These are phyloP conservation scores for Danaus chrysippus DNA, from an alignment of 2,888 invertebrate genomes.

Conservation along the genomic window DNA sequence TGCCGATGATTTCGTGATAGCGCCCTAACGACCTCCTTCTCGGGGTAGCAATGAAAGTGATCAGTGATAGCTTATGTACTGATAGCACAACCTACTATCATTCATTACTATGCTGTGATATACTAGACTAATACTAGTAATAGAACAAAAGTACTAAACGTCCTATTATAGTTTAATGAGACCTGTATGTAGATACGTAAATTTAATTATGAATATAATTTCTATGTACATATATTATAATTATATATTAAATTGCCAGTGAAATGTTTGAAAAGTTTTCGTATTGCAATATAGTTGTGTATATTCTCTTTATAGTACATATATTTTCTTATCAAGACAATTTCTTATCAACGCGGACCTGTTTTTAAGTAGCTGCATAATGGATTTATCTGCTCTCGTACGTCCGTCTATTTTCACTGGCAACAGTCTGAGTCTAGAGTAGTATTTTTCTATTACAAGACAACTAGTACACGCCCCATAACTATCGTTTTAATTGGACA, in stretches of 20 bases:
- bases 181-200: too few species aligned
- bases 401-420: constrained; percentile 47
- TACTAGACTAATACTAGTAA: too few species aligned
- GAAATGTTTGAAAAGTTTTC: too few species aligned
- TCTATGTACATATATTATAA: too few species aligned
- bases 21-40: constrained; percentile 58
- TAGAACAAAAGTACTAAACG: too few species aligned
- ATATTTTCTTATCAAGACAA: constrained; percentile 36
- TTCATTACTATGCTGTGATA: constrained; percentile 7
- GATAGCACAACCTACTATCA: constrained; percentile 50
- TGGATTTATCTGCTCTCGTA: constrained; percentile 34
- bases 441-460: constrained; percentile 40
- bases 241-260: too few species aligned
- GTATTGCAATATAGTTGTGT: too few species aligned
- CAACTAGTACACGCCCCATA: background rate
- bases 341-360: constrained; percentile 49
- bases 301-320: background rate
- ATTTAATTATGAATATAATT: too few species aligned
- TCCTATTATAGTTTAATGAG: background rate
- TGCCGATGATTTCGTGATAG: constrained; percentile 52
- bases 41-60: constrained; percentile 75
- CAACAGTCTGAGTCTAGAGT: constrained; percentile 16
- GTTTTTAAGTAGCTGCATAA: constrained; percentile 35
- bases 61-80: constrained; percentile 68
- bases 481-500: background rate